Evolutionary conservation across 2,888 invertebrate species (phyloP).

Genomic region (Acronicta leporina): DNA sequence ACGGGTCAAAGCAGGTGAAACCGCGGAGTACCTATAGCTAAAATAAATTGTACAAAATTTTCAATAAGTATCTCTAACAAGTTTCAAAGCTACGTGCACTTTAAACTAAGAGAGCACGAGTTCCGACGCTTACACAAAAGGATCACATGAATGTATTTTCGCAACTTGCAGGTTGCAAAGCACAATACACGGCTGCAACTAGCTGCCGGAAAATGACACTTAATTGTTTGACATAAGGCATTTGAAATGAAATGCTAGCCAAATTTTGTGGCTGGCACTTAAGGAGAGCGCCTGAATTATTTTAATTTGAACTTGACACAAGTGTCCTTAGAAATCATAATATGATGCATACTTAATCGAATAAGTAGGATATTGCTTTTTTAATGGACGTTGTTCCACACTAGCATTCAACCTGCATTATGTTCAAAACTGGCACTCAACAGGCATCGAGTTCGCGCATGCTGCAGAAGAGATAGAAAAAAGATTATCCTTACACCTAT

Average conservation of each 20-base stretch:
- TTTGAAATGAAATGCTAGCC: slow-evolving; percentile 3
- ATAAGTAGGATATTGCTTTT: too few species aligned
- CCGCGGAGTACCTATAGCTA: not conserved
- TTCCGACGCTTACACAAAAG: slow-evolving; percentile 35
- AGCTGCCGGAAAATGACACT: slow-evolving; percentile 30
- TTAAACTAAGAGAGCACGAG: slow-evolving; percentile 21
- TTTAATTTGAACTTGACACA: too few species aligned
- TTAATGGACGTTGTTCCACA: too few species aligned
- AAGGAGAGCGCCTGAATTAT: not conserved
- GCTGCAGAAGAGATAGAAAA: too few species aligned
- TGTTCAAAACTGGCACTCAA: too few species aligned
- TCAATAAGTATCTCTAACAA: slow-evolving; percentile 18
- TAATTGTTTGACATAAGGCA: slow-evolving; percentile 8
- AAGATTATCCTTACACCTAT: too few species aligned
- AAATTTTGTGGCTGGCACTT: not conserved
- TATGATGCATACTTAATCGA: too few species aligned
- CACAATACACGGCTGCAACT: slow-evolving; percentile 46
- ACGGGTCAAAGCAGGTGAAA: too few species aligned
- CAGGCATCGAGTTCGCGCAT: too few species aligned
- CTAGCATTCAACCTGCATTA: too few species aligned
- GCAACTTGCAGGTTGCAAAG: slow-evolving; percentile 17
- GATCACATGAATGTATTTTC: slow-evolving; percentile 34
- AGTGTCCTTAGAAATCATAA: too few species aligned
- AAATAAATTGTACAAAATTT: not conserved
- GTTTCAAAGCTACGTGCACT: slow-evolving; percentile 24